phyloP scores from a whole-genome alignment of 2,888 invertebrate genomes.

The Ichneumoninae sp. region DNA sequence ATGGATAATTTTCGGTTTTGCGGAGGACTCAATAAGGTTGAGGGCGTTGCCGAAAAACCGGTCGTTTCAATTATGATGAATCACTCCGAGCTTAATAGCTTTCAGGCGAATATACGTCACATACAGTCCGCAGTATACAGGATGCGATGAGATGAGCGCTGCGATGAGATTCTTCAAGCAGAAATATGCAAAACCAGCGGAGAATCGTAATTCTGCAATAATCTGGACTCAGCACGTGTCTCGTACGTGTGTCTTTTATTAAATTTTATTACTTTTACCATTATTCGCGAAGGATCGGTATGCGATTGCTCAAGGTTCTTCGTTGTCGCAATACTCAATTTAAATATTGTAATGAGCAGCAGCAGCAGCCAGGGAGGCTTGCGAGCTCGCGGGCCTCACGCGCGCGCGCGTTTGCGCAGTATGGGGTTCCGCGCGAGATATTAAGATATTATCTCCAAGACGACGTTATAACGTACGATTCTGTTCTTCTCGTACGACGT shows the following conservation, averaged over 20 bases:
- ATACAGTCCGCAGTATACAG: neutral
- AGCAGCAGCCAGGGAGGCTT: slow-evolving; percentile 8
- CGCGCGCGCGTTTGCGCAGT: slow-evolving; percentile 40
- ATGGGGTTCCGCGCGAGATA: slow-evolving; percentile 64
- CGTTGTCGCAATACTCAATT: slow-evolving; percentile 52
- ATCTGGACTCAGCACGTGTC: neutral
- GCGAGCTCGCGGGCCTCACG: slow-evolving; percentile 18
- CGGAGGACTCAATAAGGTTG: slow-evolving; percentile 76
- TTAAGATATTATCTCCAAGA: slow-evolving; percentile 70
- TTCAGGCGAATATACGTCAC: slow-evolving; percentile 7
- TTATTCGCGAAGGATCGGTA: slow-evolving; percentile 47
- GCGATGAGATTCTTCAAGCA: neutral
- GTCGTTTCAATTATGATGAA: slow-evolving; percentile 69
- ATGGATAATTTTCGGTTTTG: slow-evolving; percentile 78
- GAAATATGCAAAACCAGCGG: neutral
- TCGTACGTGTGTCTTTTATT: slow-evolving; percentile 12
- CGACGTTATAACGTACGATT: slow-evolving; percentile 71
- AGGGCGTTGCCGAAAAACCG: slow-evolving; percentile 56
- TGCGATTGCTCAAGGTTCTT: slow-evolving; percentile 44
- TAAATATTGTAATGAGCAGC: slow-evolving; percentile 58
- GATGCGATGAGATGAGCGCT: neutral
- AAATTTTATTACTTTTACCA: slow-evolving; percentile 34
- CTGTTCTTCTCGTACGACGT: slow-evolving; percentile 59
- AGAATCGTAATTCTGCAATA: slow-evolving; percentile 33
- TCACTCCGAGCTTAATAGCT: slow-evolving; percentile 21